phyloP scores from a whole-genome alignment of 2,113 vertebrate species.

The Peromyscus leucopus region DNA sequence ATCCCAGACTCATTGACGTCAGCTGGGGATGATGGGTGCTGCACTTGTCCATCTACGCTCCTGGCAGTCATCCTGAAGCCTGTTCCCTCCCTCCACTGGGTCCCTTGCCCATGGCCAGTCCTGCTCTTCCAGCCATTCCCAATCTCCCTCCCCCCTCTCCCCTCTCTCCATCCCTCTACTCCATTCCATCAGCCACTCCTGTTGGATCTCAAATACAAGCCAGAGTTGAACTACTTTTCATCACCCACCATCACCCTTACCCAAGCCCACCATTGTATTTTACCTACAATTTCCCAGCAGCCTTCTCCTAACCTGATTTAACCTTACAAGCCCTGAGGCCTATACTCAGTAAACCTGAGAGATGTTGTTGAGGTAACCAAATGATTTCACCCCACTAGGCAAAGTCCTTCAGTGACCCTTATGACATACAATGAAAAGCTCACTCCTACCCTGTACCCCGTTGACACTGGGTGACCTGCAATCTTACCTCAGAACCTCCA shows the following conservation, averaged over 20 bases:
- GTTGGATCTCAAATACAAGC: background rate
- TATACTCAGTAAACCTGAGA: background rate
- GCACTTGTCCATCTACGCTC: background rate
- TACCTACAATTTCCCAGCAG: background rate
- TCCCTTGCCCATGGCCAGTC: background rate
- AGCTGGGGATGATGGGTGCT: background rate
- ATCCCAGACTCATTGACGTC: background rate
- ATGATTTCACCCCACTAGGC: background rate
- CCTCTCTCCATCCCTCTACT: background rate
- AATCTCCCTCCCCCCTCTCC: background rate
- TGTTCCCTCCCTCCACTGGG: background rate
- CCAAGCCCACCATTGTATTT: background rate
- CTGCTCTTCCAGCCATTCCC: background rate
- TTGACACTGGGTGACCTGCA: background rate
- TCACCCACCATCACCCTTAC: background rate
- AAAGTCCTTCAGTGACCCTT: background rate
- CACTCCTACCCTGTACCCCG: accelerated
- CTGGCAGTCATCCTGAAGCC: background rate
- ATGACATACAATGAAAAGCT: background rate
- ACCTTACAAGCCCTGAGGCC: background rate
- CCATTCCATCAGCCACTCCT: background rate
- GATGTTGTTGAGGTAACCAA: background rate
- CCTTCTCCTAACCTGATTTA: background rate
- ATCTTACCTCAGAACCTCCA: too few species aligned
- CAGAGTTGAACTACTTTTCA: background rate